A percentile compares a stretch with the other conserved stretches of the same genome.
These are phyloP conservation scores for Enteromius unitaeniatus DNA, from an alignment of 2,797 vertebrate species.

Conservation along the genomic window DNA sequence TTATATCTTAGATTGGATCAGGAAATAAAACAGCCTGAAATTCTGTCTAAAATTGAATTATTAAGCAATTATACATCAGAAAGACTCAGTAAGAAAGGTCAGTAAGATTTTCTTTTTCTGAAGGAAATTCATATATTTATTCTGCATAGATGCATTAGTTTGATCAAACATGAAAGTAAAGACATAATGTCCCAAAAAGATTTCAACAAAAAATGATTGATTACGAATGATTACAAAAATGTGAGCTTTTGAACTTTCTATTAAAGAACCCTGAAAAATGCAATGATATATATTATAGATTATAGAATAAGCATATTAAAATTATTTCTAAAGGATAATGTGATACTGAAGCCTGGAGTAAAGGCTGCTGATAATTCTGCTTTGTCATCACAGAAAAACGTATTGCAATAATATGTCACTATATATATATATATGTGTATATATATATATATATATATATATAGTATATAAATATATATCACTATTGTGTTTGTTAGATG, in stretches of 20 bases:
- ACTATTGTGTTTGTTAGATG: neutral
- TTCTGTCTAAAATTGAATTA: neutral
- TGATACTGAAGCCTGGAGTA: neutral
- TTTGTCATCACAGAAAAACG: neutral
- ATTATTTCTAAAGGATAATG: neutral
- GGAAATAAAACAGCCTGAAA: neutral
- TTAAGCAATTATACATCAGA: neutral
- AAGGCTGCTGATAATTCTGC: neutral
- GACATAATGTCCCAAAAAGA: neutral
- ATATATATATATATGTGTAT: too few species aligned
- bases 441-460: too few species aligned
- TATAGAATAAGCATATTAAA: neutral
- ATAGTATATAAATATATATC: too few species aligned
- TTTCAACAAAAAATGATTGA: too few species aligned
- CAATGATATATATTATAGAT: too few species aligned
- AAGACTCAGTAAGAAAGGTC: neutral
- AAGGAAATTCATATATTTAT: neutral
- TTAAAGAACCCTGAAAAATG: neutral
- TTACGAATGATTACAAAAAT: neutral
- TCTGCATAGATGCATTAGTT: neutral
- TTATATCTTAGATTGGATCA: neutral
- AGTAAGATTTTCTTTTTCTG: neutral
- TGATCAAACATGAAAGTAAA: neutral
- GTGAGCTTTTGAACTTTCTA: neutral
- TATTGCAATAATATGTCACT: neutral